Conservation (phyloP, 2,888 invertebrate species). For the Drosophila bunnanda region DNA sequence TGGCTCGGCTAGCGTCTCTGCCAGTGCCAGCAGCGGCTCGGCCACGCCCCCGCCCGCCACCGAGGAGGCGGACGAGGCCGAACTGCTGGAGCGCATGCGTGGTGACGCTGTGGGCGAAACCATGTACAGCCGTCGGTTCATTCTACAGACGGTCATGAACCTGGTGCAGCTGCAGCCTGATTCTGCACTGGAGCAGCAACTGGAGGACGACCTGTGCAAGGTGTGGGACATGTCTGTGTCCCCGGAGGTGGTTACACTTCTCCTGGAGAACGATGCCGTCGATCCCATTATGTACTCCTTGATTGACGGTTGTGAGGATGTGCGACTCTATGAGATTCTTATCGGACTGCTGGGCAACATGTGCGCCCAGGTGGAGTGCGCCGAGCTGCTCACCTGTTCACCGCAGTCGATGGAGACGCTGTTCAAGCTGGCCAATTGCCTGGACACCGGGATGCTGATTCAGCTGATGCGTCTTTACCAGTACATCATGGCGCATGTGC, state of each 20-base stretch:
- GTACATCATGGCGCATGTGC: constrained; percentile 86
- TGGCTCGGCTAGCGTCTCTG: constrained; percentile 21
- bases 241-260: constrained; percentile 89
- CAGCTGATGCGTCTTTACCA: constrained; percentile 89
- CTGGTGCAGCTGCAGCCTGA: constrained; percentile 82
- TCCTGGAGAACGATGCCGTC: constrained; percentile 89
- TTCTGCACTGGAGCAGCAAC: constrained; percentile 82
- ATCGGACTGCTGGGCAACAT: constrained; percentile 94
- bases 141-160: constrained; percentile 88
- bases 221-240: constrained; percentile 95
- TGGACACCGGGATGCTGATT: constrained; percentile 90
- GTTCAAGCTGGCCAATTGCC: constrained; percentile 86
- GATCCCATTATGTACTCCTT: constrained; percentile 85
- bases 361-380: constrained; percentile 88
- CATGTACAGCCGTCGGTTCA: constrained; percentile 91
- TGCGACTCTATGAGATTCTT: constrained; percentile 91
- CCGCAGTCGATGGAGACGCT: constrained; percentile 87
- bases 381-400: constrained; percentile 86
- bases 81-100: constrained; percentile 84
- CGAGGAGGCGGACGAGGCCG: constrained; percentile 68
- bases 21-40: constrained; percentile 20
- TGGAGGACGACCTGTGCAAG: constrained; percentile 91
- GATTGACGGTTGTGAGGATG: constrained; percentile 87
- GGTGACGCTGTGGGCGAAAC: constrained; percentile 93
- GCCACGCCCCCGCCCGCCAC: constrained; percentile 48